Conservation (phyloP, 2,888 invertebrate species). For the Dendrolimus pini region DNA sequence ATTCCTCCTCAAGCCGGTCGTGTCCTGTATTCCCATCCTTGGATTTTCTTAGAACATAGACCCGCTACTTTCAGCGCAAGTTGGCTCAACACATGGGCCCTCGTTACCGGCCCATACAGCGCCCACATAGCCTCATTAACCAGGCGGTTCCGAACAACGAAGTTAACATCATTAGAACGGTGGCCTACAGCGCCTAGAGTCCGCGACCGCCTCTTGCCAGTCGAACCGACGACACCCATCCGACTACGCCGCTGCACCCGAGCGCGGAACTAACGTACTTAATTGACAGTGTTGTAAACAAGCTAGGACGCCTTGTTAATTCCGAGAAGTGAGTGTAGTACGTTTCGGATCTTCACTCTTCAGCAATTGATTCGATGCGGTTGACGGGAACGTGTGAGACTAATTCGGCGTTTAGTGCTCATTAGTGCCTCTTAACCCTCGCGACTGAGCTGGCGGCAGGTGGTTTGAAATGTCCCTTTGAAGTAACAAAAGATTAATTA, state of each 20-base stretch:
- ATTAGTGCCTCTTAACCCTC: constrained; percentile 32
- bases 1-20: constrained; percentile 38
- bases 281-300: constrained; percentile 23
- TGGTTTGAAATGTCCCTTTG: constrained; percentile 33
- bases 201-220: constrained; percentile 49
- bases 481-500: constrained; percentile 41
- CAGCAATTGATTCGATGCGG: constrained; percentile 45
- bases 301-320: constrained; percentile 3
- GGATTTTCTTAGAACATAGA: constrained; percentile 55
- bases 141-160: constrained; percentile 52
- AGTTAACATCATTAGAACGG: constrained; percentile 54
- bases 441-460: constrained; percentile 33
- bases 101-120: constrained; percentile 23
- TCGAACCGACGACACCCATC: constrained; percentile 59
- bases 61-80: constrained; percentile 42
- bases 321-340: constrained; percentile 5
- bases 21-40: constrained; percentile 60
- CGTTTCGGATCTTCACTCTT: constrained; percentile 19
- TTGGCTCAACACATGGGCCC: constrained; percentile 24
- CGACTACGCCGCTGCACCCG: constrained; percentile 49
- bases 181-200: constrained; percentile 2
- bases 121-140: constrained; percentile 59
- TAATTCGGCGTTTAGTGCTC: constrained; percentile 48
- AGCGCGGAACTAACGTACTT: constrained; percentile 28
- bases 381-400: constrained; percentile 38